These are phyloP conservation scores for Heliconius himera DNA, from an alignment of 1,140 invertebrate genomes.

Conservation along the genomic window DNA sequence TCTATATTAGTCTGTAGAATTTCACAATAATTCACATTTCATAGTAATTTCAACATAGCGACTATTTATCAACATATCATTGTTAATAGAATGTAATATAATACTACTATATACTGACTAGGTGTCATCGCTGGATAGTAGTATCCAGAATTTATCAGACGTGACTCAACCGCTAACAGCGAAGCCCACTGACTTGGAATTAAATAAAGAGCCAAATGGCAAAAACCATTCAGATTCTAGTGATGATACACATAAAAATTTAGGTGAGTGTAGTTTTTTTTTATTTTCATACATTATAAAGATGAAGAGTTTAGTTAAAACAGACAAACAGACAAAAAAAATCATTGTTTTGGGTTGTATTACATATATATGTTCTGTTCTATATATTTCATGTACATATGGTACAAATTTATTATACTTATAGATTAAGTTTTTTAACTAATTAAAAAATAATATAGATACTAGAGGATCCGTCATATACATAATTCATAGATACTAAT, in stretches of 20 bases:
- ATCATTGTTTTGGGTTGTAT: no score
- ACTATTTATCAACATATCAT: not conserved
- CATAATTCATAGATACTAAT: no score
- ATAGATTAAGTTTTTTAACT: no score
- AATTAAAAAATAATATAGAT: no score
- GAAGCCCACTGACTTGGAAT: constrained; percentile 62
- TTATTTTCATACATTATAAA: not conserved
- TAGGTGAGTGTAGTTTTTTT: constrained; percentile 53
- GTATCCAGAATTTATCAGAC: constrained; percentile 78
- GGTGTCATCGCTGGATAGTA: constrained; percentile 78
- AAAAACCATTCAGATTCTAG: constrained; percentile 69
- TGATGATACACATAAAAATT: constrained; percentile 76
- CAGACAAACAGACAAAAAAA: no score
- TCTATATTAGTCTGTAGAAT: not conserved
- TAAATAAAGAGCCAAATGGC: constrained; percentile 50
- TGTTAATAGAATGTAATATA: not conserved
- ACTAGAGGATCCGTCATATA: no score
- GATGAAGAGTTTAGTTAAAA: not conserved
- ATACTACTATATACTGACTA: constrained; percentile 42
- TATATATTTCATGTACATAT: no score
- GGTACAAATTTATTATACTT: no score
- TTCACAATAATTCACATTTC: not conserved
- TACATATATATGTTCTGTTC: no score
- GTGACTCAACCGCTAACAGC: constrained; percentile 71
- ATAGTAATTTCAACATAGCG: not conserved